phyloP scores from a whole-genome alignment of 2,797 vertebrate species.

The Serranus cabrilla region DNA sequence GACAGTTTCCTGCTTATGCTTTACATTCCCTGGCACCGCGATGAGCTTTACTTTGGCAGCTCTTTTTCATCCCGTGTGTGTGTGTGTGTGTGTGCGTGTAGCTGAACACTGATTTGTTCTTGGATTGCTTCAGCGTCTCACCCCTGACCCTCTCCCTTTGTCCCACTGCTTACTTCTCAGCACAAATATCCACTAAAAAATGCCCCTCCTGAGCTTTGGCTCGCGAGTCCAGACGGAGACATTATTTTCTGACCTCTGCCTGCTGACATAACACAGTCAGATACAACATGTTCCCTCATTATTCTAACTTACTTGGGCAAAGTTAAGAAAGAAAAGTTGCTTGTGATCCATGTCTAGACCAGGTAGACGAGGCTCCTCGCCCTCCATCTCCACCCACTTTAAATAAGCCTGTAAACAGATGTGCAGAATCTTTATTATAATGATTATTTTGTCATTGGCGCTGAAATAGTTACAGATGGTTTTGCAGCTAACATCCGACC shows the following conservation, averaged over 20 bases:
- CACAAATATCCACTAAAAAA: slow-evolving; percentile 25
- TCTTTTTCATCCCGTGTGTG: background rate
- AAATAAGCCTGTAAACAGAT: slow-evolving; percentile 90
- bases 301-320: slow-evolving; percentile 91
- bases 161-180: slow-evolving; percentile 35
- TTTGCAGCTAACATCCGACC: slow-evolving; percentile 76
- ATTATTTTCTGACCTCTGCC: background rate
- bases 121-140: slow-evolving; percentile 30
- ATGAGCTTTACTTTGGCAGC: slow-evolving; percentile 54
- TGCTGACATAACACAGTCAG: slow-evolving; percentile 16
- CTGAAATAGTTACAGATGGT: slow-evolving; percentile 29
- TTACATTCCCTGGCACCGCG: slow-evolving; percentile 31
- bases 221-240: slow-evolving; percentile 13
- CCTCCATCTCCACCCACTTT: slow-evolving; percentile 92
- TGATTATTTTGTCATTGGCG: slow-evolving; percentile 6
- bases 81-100: background rate
- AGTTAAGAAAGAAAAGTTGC: slow-evolving; percentile 98
- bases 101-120: slow-evolving; percentile 24
- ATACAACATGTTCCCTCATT: slow-evolving; percentile 4
- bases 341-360: slow-evolving; percentile 93
- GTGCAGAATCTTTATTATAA: slow-evolving; percentile 15
- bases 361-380: slow-evolving; percentile 90
- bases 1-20: slow-evolving; percentile 18
- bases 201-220: slow-evolving; percentile 10
- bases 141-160: slow-evolving; percentile 19